Base-by-base conservation (phyloP, 2,888 invertebrate species). In the Schrankia costaestrigalis region DNA sequence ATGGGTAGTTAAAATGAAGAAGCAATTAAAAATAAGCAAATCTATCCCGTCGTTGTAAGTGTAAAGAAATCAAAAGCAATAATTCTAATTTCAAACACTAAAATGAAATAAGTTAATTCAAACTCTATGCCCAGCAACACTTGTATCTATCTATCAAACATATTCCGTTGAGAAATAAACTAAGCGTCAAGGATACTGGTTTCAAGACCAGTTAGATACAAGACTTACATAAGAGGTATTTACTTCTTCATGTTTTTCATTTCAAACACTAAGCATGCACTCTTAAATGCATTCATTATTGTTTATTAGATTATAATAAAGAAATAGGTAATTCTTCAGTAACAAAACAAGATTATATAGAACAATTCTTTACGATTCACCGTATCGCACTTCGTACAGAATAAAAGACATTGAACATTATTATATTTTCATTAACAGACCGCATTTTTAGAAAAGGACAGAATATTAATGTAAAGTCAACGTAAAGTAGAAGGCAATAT, bases 211-310 rank as follows among this genome's bases (percentile, higher is more conserved):
- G 29, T 34, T 41, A 33, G 44, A 28, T 39, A 32, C 36, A 31
- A 29, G 31, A 28, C 41, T 46, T 38, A 37, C 46, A 45, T 49
- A 50, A 47, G 33, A 37, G 15, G 17, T 33, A 50, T 49, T 55
- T 49, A 41, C 41, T 41, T 49, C 13, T 46, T 46, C 37, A 53
- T 63, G 61, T 70, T 67, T 62, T 60, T 71, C 57, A 69, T 70
- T 58, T 63, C 50, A 45, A 58, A 68, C 56, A 61, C 49, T 56
- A 53, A 33, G 41, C 40, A 35, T 46, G 46, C 48, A 53, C 44
- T 55, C 55, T 35, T 52, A 47, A 47, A 57, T 38, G 47, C 61
- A 63, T 59, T 64, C 47, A 56, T 52, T 57, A 71, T 72, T 72
- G 70, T 72, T 65, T 48, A 23, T 22, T 39, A 24, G 35, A 54